Conservation (phyloP, 2,797 vertebrate species). For the Rhabdomys pumilio region DNA sequence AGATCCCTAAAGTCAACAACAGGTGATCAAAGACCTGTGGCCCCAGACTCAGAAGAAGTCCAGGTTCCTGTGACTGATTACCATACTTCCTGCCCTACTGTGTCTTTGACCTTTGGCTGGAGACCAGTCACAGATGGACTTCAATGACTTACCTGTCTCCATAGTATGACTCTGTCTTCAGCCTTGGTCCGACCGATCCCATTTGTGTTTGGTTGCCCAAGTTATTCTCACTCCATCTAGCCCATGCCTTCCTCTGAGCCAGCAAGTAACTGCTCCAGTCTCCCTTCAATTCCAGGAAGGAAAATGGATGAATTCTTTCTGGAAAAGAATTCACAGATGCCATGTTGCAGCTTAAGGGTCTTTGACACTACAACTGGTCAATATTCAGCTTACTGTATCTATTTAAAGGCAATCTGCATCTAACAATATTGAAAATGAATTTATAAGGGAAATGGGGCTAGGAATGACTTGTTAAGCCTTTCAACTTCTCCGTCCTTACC, state of each 20-base stretch:
- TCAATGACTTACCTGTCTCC: not conserved
- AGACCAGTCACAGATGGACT: not conserved
- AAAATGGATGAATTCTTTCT: not conserved
- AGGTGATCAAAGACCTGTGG: accelerated
- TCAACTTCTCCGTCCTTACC: not conserved
- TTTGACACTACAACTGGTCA: not conserved
- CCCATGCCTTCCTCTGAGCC: accelerated
- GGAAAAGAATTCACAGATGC: not conserved
- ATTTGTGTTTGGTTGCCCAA: not conserved
- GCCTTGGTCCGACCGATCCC: not conserved
- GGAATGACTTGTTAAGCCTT: not conserved
- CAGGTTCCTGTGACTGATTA: not conserved
- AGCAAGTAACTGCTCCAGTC: not conserved
- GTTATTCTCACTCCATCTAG: not conserved
- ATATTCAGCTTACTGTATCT: not conserved
- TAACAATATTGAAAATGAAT: not conserved
- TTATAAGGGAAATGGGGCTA: not conserved
- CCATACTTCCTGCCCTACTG: not conserved
- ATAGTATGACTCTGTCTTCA: not conserved
- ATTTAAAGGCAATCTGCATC: not conserved
- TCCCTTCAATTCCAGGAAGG: not conserved
- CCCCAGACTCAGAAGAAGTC: not conserved
- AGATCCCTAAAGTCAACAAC: not conserved
- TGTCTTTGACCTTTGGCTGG: not conserved
- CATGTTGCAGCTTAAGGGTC: not conserved